A percentile compares a stretch with the other conserved stretches of the same genome.
Conservation (phyloP, 2,113 vertebrate genomes). For the Sprattus sprattus region DNA sequence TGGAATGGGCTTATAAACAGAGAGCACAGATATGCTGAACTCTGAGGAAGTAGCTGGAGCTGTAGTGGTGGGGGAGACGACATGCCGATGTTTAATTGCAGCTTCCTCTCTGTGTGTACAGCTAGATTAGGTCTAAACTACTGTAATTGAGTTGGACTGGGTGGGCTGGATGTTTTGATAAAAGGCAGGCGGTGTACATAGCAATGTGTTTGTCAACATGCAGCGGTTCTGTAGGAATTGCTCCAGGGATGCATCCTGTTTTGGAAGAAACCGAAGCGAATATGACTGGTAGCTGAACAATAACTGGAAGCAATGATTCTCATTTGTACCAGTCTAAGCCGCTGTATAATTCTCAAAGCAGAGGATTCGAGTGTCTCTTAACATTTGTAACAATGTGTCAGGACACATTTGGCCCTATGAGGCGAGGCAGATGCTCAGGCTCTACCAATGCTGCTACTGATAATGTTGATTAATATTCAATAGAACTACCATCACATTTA, state of each 20-base stretch:
- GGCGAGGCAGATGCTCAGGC: no score
- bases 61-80: not conserved
- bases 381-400: not conserved
- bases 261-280: not conserved
- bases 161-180: not conserved
- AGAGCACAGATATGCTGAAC: not conserved
- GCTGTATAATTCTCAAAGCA: not conserved
- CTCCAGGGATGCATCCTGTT: not conserved
- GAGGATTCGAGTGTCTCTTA: not conserved
- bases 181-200: not conserved
- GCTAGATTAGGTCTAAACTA: not conserved
- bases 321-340: not conserved
- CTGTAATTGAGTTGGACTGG: not conserved
- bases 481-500: not conserved
- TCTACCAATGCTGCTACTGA: not conserved
- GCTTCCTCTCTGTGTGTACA: not conserved
- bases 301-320: no score
- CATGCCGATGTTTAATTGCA: not conserved
- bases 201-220: not conserved
- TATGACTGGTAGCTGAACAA: no score
- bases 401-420: not conserved
- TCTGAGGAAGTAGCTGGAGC: not conserved
- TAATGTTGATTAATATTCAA: not conserved
- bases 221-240: not conserved
- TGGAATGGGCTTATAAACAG: not conserved